Evolutionary conservation across 2,888 invertebrate genomes (phyloP), one percentile per base, ranked within the genome.

Genomic region (Plagodis dolabraria): DNA sequence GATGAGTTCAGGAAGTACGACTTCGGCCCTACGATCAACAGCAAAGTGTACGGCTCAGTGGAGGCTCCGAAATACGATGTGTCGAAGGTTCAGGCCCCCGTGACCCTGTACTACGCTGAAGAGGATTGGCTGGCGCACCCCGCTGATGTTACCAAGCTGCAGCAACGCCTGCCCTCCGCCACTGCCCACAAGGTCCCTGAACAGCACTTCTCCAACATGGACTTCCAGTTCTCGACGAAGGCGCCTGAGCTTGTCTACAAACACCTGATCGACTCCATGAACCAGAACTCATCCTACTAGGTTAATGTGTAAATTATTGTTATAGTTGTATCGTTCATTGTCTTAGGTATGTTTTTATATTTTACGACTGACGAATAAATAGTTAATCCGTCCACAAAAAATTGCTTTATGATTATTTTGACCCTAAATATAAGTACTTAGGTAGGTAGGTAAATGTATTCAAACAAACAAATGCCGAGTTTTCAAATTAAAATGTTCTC

Each of bases 71-170:
- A 77, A 44, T 93, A 89, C 78, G 77, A 89, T 55, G 71, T 93
- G 72, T 69, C 78, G 9, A 76, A 82, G 43, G 91, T 93, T n/a
- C 73, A 70, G 33, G 83, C 79, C 0, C 93, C 93, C 0, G 89
- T 93, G 22, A 77, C 77, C 0, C 69, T 93, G 50, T 89, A 86
- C 80, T 85, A 83, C 77, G 85, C 87, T 58, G 82, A 85, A 11
- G 94, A 95, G 48, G 97, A 97, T 83, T 95, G 95, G 94, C 82
- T 97, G 51, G 93, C 96, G 12, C 87, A 93, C 60, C 93, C 94
- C 47, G 82, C 83, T 70, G 95, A 96, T 65, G 95, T 95, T 0
- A 79, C 92, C 43, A 88, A 89, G 47, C 80, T 96, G 63, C 87
- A 90, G 50, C 77, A 81, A 6, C 88, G 93, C 67, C 86, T 96